phyloP scores from a whole-genome alignment of 2,888 invertebrate species.

The Halictus ligatus region DNA sequence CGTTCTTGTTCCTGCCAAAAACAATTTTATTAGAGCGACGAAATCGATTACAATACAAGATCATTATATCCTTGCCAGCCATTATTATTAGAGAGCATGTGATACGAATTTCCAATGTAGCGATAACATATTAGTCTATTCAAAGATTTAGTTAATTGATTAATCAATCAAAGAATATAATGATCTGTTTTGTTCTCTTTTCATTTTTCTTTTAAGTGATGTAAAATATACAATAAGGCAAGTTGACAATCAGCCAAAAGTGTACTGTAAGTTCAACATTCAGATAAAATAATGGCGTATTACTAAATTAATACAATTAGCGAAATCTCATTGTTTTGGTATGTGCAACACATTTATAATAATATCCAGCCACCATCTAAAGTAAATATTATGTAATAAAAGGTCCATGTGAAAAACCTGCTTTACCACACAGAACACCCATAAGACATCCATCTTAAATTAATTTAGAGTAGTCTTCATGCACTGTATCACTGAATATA shows the following conservation, averaged over 20 bases:
- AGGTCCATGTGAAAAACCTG: conserved; percentile 48
- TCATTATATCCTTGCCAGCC: conserved; percentile 72
- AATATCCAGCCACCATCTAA: conserved; percentile 80
- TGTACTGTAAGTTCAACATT: conserved; percentile 67
- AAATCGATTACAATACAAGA: conserved; percentile 39
- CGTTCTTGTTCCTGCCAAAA: conserved; percentile 91
- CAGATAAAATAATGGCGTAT: conserved; percentile 60
- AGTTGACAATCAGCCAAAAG: conserved; percentile 79
- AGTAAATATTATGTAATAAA: conserved; percentile 66
- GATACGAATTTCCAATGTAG: conserved; percentile 35
- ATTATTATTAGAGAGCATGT: conserved; percentile 24
- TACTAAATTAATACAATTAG: conserved; percentile 67
- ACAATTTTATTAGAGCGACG: conserved; percentile 52
- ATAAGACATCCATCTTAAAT: conserved; percentile 55
- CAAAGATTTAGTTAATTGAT: conserved; percentile 32
- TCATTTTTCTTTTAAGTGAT: conserved; percentile 51
- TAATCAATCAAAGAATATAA: conserved; percentile 67
- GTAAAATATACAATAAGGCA: conserved; percentile 72
- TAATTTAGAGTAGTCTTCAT: conserved; percentile 60
- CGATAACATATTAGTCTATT: conserved; percentile 23
- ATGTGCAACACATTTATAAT: conserved; percentile 67
- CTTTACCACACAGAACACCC: conserved; percentile 59
- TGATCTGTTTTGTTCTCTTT: conserved; percentile 62
- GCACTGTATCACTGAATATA: conserved; percentile 51
- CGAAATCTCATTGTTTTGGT: conserved; percentile 53